phyloP scores from a whole-genome alignment of 2,113 vertebrate genomes.

The Ictalurus punctatus region DNA sequence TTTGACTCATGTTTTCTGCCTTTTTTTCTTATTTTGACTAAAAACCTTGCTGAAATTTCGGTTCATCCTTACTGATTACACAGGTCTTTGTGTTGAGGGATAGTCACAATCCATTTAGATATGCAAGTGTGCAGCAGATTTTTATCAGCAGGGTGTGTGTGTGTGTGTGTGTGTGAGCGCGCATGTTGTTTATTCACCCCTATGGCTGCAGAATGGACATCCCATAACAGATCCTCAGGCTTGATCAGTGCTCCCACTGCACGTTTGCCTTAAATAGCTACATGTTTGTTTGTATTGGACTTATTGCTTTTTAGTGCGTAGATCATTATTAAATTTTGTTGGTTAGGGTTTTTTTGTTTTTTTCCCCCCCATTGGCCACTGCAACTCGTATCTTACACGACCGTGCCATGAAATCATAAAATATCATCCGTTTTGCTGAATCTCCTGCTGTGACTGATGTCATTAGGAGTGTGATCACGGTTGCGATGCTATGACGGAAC shows the following conservation, averaged over 20 bases:
- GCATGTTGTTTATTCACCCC: conserved; percentile 32
- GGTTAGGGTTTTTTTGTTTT: not conserved
- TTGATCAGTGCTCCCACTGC: conserved; percentile 49
- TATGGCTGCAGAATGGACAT: conserved; percentile 17
- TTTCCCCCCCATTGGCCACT: not conserved
- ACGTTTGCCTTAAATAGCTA: conserved; percentile 70
- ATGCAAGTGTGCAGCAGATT: conserved; percentile 38
- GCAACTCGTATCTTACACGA: not conserved
- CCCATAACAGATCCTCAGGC: conserved; percentile 41
- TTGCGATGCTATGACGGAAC: not conserved
- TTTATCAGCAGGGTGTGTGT: conserved; percentile 46
- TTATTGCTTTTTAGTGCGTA: conserved; percentile 18
- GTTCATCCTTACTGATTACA: conserved; percentile 36
- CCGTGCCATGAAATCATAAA: not conserved
- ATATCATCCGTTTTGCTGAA: not conserved
- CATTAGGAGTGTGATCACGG: not conserved
- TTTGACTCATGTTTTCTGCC: no score
- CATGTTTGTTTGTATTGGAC: conserved; percentile 67
- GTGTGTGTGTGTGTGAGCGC: conserved; percentile 18
- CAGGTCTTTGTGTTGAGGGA: conserved; percentile 55
- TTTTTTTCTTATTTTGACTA: no score
- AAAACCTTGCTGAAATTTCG: no score
- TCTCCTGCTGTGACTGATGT: not conserved
- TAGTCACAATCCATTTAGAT: conserved; percentile 60
- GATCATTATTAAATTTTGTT: not conserved